Evolutionary conservation across 2,113 vertebrate species (phyloP), one percentile per base, ranked within the genome.

Genomic region (Pachycephala philippinensis): DNA sequence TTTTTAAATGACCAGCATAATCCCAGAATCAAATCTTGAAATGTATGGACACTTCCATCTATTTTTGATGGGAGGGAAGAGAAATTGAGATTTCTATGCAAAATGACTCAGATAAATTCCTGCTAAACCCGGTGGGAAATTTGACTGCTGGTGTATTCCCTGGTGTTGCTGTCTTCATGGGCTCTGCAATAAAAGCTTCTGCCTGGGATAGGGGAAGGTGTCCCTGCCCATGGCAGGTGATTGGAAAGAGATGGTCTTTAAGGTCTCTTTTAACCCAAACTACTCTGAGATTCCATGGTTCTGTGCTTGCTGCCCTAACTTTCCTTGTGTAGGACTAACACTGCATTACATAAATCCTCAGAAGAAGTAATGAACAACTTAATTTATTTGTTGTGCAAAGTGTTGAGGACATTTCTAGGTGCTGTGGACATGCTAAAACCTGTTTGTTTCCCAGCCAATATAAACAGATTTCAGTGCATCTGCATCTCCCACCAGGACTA

Each of bases 1-100:
- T 56, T 76, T 85, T 85, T 9, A 52, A 93, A 83, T 15, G 49
- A 71, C 56, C 59, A 68, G 27, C 30, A 63, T 86, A 91, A 96
- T 84, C 78, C 69, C 82, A 82, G 60, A 87, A 95, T 80, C 31
- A 44, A 56, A 81, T 44, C 50, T 87, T 35, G 13, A 35, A 15
- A 70, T 1, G 3, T 8, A 39, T 31, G 39, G 88, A n/a, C 71
- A 66, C 42, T 70, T 80, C 5, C 45, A 72, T 23, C 57, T 42
- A 5, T 21, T 82, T 82, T 52, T 44, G 65, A 76, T 60, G 44
- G 68, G 40, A 80, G 19, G 16, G 35, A 94, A 81, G 47, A 93
- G 15, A 44, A 56, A 23, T 11, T 40, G 37, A 76, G 63, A 63
- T 83, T 70, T 80, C 66, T 50, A 18, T 77, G 78, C 53, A 69